These are phyloP conservation scores for Podabrus alpinus DNA, from an alignment of 2,888 invertebrate species.

Conservation along the genomic window DNA sequence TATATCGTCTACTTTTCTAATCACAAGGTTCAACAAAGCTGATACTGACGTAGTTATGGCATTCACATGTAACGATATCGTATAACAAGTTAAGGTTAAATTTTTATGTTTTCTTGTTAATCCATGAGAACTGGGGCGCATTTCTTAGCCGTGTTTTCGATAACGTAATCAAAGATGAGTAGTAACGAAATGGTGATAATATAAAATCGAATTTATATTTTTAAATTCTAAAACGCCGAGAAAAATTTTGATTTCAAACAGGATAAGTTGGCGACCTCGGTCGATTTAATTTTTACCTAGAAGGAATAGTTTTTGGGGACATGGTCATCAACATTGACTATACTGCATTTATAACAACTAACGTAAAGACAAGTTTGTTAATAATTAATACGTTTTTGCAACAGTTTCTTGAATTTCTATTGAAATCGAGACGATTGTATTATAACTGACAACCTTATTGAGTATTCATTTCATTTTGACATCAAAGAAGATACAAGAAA, in stretches of 20 bases:
- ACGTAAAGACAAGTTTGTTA: background rate
- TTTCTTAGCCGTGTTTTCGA: background rate
- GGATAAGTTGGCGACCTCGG: constrained; percentile 22
- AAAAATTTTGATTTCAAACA: constrained; percentile 2
- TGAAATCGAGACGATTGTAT: background rate
- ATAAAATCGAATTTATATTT: background rate
- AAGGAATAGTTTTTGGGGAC: constrained; percentile 26
- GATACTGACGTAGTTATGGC: background rate
- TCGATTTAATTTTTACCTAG: constrained; percentile 9
- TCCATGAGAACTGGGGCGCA: background rate
- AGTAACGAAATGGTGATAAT: background rate
- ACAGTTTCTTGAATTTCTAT: background rate
- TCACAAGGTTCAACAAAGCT: background rate
- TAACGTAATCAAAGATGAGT: background rate
- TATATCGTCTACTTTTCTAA: background rate
- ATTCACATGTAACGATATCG: background rate
- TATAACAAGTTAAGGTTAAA: background rate
- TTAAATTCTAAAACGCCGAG: background rate
- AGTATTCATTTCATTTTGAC: background rate
- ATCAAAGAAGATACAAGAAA: background rate
- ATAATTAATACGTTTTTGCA: background rate
- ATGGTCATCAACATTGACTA: constrained; percentile 15
- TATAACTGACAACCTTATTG: background rate
- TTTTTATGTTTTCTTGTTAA: background rate
- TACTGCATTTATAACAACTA: background rate